Evolutionary conservation across 1,140 invertebrate genomes (phyloP).

Genomic region (Macrobrachium nipponense): DNA sequence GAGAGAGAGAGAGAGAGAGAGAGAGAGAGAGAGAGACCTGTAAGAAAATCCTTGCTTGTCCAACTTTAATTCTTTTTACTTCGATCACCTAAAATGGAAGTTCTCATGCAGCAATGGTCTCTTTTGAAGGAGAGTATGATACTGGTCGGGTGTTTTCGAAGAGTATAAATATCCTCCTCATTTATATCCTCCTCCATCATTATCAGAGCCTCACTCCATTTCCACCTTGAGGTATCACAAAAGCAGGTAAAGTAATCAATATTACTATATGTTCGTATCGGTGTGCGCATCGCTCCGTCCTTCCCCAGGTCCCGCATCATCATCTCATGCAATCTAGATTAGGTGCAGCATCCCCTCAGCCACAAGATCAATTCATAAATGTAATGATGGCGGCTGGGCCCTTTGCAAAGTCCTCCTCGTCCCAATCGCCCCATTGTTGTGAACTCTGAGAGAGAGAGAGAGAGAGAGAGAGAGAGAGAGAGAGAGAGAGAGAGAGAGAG

Average conservation of each 20-base stretch:
- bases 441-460: not conserved
- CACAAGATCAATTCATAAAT: not conserved
- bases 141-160: no score
- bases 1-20: no score
- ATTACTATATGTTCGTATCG: not conserved
- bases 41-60: no score
- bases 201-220: not conserved
- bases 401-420: not conserved
- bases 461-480: no score
- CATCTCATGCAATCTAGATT: conserved; percentile 27
- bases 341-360: conserved; percentile 2
- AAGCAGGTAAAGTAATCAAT: not conserved
- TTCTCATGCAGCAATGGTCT: no score
- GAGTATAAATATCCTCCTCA: not conserved
- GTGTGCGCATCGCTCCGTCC: not conserved
- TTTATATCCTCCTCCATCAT: not conserved
- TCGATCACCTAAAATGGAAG: no score
- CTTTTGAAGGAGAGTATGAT: no score
- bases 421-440: not conserved
- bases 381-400: not conserved
- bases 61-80: no score
- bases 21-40: no score
- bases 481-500: no score
- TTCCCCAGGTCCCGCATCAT: not conserved
- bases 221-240: not conserved